Evolutionary conservation across 2,797 vertebrate genomes (phyloP).

Genomic region (Nyctalus aviator): DNA sequence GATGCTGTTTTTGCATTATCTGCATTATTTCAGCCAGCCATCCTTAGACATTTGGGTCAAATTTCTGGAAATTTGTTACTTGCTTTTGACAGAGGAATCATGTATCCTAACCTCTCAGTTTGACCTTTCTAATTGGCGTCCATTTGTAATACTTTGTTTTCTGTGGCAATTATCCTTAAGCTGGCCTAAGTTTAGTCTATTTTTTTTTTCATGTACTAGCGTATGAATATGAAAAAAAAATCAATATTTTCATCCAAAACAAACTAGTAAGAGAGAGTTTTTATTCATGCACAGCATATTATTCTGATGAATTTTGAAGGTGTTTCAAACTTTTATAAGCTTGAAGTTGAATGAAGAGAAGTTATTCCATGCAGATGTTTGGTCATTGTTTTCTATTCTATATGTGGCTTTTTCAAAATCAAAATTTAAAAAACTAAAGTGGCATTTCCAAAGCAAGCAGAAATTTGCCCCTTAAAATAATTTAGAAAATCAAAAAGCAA

Average conservation of each 20-base stretch:
- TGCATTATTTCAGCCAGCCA: constrained; percentile 83
- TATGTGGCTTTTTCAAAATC: neutral
- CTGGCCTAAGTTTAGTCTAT: constrained; percentile 75
- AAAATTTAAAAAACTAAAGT: neutral
- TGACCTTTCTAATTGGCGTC: constrained; percentile 84
- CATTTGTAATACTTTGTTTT: constrained; percentile 78
- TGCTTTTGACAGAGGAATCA: constrained; percentile 81
- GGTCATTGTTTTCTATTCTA: neutral
- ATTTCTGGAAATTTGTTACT: constrained; percentile 87
- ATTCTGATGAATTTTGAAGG: neutral
- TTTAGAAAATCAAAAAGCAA: neutral
- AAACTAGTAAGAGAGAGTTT: neutral
- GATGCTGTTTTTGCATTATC: constrained; percentile 88
- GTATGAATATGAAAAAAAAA: constrained; percentile 78
- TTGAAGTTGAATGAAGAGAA: neutral
- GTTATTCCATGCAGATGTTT: neutral
- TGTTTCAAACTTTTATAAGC: constrained; percentile 15
- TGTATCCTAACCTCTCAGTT: constrained; percentile 79
- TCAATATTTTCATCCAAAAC: neutral
- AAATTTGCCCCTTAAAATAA: constrained; percentile 14
- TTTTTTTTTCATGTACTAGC: constrained; percentile 81
- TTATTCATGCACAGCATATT: neutral
- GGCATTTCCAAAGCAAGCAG: neutral
- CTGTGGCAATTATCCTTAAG: constrained; percentile 81
- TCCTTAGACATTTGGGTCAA: constrained; percentile 89